Base-by-base conservation (phyloP, 2,113 vertebrate species). In the Empidonax alnorum region DNA sequence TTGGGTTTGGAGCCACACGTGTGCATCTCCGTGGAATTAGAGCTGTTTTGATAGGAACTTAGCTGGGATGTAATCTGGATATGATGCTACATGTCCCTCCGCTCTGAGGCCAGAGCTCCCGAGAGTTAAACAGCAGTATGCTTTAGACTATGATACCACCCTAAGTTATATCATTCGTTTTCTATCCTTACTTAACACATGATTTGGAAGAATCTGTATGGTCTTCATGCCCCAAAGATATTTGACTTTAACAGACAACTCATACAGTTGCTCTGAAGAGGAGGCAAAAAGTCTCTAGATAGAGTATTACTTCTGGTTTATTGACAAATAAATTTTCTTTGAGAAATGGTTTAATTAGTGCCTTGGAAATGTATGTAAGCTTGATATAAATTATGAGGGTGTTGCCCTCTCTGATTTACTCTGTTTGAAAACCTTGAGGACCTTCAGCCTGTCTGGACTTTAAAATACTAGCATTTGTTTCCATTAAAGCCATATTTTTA, bases 401-500 rank as follows among this genome's bases (percentile, higher is more conserved):
- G 82, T 68, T 95, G 55, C 50, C 80, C 90, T 95, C 39, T 96
- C 76, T 95, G 87, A 95, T 86, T 96, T 88, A 92, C 56, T 90
- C 65, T 96, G 86, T 92, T 88, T 93, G 63, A 94, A 97, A 96
- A 91, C 68, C 84, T 14, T 94, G 78, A 94, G 66, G 67, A 80
- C 79, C 90, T 90, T 84, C 63, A 95, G 92, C 41, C 66, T 80
- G 83, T 61, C 53, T 73, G 42, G 53, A 87, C 56, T 74, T 81
- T 77, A 93, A 93, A 93, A 94, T 90, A 71, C 37, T 80, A 94
- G 63, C 61, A 67, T 79, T 83, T 95, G 78, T 91, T 84, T 96
- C 94, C 92, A 87, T 96, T 93, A 93, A 93, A 96, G 75, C 53
- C 39, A 42, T 96, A 83, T 86, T 84, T 88, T 96, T 67, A 93